Evolutionary conservation across 1,140 invertebrate species (phyloP), one percentile per base, ranked within the genome.

Genomic region (Agrilus planipennis): DNA sequence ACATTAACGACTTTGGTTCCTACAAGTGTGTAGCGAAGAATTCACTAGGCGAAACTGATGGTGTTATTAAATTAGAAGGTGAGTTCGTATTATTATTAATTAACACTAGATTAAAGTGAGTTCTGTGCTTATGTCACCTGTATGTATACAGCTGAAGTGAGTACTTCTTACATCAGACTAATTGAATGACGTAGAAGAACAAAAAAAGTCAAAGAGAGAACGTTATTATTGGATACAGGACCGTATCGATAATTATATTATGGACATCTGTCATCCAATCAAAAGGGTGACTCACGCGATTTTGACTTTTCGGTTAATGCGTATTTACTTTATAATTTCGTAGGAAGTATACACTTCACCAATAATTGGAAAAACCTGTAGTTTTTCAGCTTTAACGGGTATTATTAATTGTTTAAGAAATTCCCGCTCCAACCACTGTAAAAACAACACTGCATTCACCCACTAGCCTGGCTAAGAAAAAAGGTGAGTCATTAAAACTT

Each of bases 11-110:
- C 62, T 90, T 89, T 61, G 86, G 84, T 30, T 84, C 81, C 6
- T 90, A 89, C 68, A 81, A 83, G 59, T 97, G 92, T 60, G 84
- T 94, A 18, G 90, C 90, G 6, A 91, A 91, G 62, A 97, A 95
- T 67, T 87, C 84, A 12, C 71, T 95, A 6, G 91, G 91, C 23
- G 84, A 85, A 56, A 93, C 90, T 9, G 87, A 91, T 60, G 89
- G 89, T 12, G 76, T 84, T 30, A 93, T 96, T 59, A 82, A 88
- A 65, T 68, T 97, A 31, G 89, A 93, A 57, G 88, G 92, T 95
- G 57, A 21, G 34, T 27, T 27, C 7, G 20, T 36, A 36, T 36
- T 21, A 36, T 16, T 16, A 14, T 36, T 21, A 21, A 21, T 36
- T 36, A 36, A 5, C 23, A 23, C 15, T 36, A 36, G n/a, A n/a